phyloP scores from a whole-genome alignment of 2,797 vertebrate species.

The Lindbergichthys nudifrons region DNA sequence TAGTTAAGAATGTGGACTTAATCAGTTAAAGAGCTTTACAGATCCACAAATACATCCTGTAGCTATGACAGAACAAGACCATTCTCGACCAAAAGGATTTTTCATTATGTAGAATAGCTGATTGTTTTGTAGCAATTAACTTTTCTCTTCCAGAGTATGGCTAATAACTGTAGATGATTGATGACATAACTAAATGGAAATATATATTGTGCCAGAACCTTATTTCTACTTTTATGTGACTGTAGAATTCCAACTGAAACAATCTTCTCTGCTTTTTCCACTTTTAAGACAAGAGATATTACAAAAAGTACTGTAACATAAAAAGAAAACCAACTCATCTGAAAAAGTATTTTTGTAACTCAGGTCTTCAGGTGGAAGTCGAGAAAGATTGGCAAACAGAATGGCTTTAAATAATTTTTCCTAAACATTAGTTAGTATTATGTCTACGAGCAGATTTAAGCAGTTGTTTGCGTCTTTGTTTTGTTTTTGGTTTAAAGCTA shows the following conservation, averaged over 20 bases:
- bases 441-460: background rate
- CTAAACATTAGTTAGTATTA: slow-evolving; percentile 1
- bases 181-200: background rate
- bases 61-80: slow-evolving; percentile 32
- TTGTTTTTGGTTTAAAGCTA: background rate
- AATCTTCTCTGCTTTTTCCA: background rate
- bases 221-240: background rate
- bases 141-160: background rate
- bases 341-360: background rate
- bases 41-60: slow-evolving; percentile 20
- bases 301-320: background rate
- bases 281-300: background rate
- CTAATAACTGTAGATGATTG: background rate
- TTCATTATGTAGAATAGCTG: background rate
- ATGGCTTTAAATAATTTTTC: background rate
- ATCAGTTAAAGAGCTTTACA: slow-evolving; percentile 45
- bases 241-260: background rate
- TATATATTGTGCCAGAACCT: background rate
- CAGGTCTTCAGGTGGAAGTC: background rate
- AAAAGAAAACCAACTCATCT: background rate
- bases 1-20: slow-evolving; percentile 18
- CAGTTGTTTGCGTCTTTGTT: background rate
- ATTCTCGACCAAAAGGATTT: slow-evolving; percentile 17
- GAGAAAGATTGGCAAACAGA: background rate
- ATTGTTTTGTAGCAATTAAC: background rate